A percentile compares a stretch with the other conserved stretches of the same genome.
phyloP scores from a whole-genome alignment of 2,797 vertebrate species.

The Etheostoma nigrum region DNA sequence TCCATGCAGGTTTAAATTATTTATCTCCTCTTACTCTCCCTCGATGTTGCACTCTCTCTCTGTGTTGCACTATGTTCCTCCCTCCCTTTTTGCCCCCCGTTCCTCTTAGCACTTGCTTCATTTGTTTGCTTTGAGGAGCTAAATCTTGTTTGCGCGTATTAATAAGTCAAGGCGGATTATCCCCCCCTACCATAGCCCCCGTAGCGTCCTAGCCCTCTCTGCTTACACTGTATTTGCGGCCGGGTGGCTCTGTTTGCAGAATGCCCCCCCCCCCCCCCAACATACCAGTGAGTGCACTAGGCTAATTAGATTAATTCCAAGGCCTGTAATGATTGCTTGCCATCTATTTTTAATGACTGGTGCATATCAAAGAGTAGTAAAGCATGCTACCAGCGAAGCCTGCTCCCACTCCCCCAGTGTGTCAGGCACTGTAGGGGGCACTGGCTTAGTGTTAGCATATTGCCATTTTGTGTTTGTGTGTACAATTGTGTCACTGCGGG shows the following conservation, averaged over 20 bases:
- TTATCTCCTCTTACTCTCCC: constrained; percentile 64
- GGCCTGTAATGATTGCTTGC: constrained; percentile 85
- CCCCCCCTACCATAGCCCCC: constrained; percentile 43
- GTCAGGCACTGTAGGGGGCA: constrained; percentile 61
- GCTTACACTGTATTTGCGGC: constrained; percentile 70
- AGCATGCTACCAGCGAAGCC: constrained; percentile 70
- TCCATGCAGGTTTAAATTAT: constrained; percentile 74
- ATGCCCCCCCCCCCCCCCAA: constrained; percentile 30
- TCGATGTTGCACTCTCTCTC: constrained; percentile 5
- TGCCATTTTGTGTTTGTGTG: constrained; percentile 49
- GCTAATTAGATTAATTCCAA: constrained; percentile 88
- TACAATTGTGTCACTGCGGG: constrained; percentile 65
- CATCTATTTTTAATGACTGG: constrained; percentile 88
- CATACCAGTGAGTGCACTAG: constrained; percentile 63
- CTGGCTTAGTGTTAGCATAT: constrained; percentile 60
- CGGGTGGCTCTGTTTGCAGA: constrained; percentile 77
- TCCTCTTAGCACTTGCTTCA: constrained; percentile 77
- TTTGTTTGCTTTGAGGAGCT: constrained; percentile 85
- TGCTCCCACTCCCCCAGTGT: constrained; percentile 47
- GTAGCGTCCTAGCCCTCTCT: constrained; percentile 59
- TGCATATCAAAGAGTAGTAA: constrained; percentile 85
- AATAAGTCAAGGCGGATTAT: constrained; percentile 84
- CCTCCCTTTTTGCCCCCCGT: constrained; percentile 22
- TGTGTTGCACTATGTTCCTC: constrained; percentile 40
- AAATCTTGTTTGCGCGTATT: constrained; percentile 86